These are phyloP conservation scores for Chondrilla cf. caribensis DNA, from an alignment of 37 sponge, comb jelly and placozoan genomes.

Conservation along the genomic window DNA sequence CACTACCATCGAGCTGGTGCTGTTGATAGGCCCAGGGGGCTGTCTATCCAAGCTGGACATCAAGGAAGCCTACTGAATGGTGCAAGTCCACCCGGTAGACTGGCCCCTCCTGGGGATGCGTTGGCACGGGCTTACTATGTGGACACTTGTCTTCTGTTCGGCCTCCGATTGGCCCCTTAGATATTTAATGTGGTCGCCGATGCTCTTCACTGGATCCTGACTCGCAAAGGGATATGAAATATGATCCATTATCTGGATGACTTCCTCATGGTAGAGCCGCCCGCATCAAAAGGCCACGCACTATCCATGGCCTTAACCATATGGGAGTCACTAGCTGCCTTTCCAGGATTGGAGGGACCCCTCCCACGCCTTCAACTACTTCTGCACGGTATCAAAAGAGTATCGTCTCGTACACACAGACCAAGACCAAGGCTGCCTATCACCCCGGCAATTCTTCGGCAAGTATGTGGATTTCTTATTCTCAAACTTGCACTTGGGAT, in stretches of 20 bases:
- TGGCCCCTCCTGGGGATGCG: conserved; percentile 28
- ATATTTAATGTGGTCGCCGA: conserved; percentile 34
- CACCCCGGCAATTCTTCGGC: too few species aligned
- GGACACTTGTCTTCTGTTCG: conserved; percentile 34
- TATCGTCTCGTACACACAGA: too few species aligned
- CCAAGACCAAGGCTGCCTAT: conserved; percentile 33
- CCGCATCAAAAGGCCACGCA: not conserved
- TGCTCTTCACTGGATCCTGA: conserved; percentile 16
- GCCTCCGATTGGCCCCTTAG: conserved; percentile 40
- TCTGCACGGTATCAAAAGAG: too few species aligned
- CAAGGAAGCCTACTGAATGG: conserved; percentile 19
- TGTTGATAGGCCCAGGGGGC: conserved; percentile 12
- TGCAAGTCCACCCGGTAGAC: conserved; percentile 40
- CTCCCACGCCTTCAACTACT: too few species aligned
- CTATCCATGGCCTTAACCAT: not conserved
- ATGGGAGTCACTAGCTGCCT: conserved; percentile 10
- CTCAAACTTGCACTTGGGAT: too few species aligned
- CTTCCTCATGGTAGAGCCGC: conserved; percentile 18
- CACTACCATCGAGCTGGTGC: not conserved
- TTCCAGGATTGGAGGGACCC: too few species aligned
- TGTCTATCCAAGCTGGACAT: conserved; percentile 29
- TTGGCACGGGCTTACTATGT: conserved; percentile 25
- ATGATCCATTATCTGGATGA: conserved; percentile 35
- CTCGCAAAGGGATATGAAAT: not conserved
- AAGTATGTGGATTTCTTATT: too few species aligned